phyloP scores from a whole-genome alignment of 2,888 invertebrate genomes.

The Acronicta alni region DNA sequence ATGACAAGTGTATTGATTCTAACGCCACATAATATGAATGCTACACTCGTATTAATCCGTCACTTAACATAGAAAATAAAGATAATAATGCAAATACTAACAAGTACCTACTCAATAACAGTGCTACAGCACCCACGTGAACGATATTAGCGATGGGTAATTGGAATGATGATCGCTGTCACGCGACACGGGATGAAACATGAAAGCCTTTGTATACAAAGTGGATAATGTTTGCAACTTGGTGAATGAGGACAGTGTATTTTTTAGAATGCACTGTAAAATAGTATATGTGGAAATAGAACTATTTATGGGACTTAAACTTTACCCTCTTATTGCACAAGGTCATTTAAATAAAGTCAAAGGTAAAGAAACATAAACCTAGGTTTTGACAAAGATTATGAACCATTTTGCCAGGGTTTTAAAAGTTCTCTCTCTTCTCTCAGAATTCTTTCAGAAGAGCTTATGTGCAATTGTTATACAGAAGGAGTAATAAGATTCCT shows the following conservation, averaged over 20 bases:
- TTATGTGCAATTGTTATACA: too few species aligned
- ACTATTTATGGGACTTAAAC: too few species aligned
- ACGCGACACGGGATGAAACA: constrained; percentile 30
- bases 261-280: background rate
- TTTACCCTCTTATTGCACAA: too few species aligned
- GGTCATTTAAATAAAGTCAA: too few species aligned
- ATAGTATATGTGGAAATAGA: background rate
- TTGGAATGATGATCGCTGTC: constrained; percentile 28
- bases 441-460: too few species aligned
- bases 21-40: background rate
- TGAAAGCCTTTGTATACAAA: constrained; percentile 42
- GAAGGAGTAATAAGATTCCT: too few species aligned
- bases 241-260: constrained; percentile 1
- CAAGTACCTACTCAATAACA: constrained; percentile 10
- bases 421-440: too few species aligned
- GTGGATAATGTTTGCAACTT: constrained; percentile 21
- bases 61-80: constrained; percentile 21
- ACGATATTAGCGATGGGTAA: constrained; percentile 37
- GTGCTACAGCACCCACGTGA: constrained; percentile 28
- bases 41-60: constrained; percentile 7
- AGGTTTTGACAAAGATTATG: too few species aligned
- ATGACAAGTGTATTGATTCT: background rate
- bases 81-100: constrained; percentile 8
- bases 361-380: too few species aligned
- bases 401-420: too few species aligned